Evolutionary conservation across 2,113 vertebrate species (phyloP), one percentile per base, ranked within the genome.

Genomic region (Nicator chloris): DNA sequence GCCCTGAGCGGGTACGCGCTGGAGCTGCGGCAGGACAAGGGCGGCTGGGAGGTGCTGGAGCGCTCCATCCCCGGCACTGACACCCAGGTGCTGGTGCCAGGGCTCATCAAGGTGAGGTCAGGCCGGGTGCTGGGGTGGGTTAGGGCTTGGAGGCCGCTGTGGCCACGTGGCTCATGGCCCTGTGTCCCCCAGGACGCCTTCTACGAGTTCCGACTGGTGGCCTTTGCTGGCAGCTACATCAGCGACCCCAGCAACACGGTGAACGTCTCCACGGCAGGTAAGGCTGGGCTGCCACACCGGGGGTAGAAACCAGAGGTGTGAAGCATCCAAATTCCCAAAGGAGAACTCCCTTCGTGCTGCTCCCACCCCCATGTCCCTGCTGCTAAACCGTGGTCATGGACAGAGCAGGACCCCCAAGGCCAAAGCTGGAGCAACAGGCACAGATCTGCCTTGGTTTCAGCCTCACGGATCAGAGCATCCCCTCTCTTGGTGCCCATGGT

Each of bases 141-240:
- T 7, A 47, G 20, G 50, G 54, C 2, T 42, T 3, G 50, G 28
- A 44, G 86, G 66, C 6, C 8, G 0, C 75, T 1, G 13, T 40
- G 73, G 28, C 47, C 1, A 0, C 0, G 5, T 30, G 76, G 66
- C 7, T 88, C 7, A 80, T 0, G 40, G 33, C 23, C 57, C 9
- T 49, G 31, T 54, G 37, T 37, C 63, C 39, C 54, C 15, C 92
- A 99, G 99, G 98, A 99, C 85, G 98, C 98, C 53, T 97, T 95
- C 85, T 99, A 99, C 3, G 99, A 99, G 93, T 98, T 99, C 82
- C 98, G 99, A 57, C 97, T 99, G 33, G 97, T 99, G 97, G 99
- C 99, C 69, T 97, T 98, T 39, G 98, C 98, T 33, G 98, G 98
- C 51, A 98, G 97, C 96, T 95, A 98, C n/a, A 97, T 99, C 97